phyloP scores from a whole-genome alignment of 2,888 invertebrate genomes.

The Phorcus lineatus region DNA sequence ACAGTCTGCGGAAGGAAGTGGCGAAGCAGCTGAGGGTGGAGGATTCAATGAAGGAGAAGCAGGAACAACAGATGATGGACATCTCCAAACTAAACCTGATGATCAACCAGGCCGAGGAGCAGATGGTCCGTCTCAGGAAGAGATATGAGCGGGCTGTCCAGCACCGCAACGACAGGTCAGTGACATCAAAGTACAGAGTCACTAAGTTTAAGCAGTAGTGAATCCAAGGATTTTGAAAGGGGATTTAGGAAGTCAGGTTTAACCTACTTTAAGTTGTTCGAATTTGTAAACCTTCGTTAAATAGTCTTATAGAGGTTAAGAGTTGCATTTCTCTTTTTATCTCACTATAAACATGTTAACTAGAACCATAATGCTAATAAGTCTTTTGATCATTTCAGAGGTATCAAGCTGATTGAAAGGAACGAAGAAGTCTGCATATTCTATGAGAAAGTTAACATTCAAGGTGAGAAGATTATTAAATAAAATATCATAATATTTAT shows the following conservation, averaged over 20 bases:
- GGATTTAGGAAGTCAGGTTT: too few relatives aligned
- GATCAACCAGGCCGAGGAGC: constrained; percentile 75
- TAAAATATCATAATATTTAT: too few relatives aligned
- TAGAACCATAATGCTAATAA: not conserved
- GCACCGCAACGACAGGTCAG: constrained; percentile 73
- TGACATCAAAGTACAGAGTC: not conserved
- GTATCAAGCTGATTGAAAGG: constrained; percentile 74
- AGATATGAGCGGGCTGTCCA: constrained; percentile 73
- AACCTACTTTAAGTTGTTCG: too few relatives aligned
- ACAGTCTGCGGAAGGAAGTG: constrained; percentile 74
- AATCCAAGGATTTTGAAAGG: too few relatives aligned
- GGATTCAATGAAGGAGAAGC: constrained; percentile 71
- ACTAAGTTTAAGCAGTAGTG: not conserved
- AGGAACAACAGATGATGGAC: constrained; percentile 75
- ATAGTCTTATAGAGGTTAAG: too few relatives aligned
- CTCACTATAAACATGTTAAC: too few relatives aligned
- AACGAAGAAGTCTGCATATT: constrained; percentile 76
- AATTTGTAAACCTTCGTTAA: too few relatives aligned
- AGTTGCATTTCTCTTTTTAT: too few relatives aligned
- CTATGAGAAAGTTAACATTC: constrained; percentile 75
- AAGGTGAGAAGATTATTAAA: constrained; percentile 62
- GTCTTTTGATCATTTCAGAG: constrained; percentile 59
- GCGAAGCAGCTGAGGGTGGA: constrained; percentile 73
- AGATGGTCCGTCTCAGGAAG: constrained; percentile 73
- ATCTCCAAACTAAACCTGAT: constrained; percentile 74